Conservation (phyloP, 2,113 vertebrate species). For the Nothocercus nigrocapillus region DNA sequence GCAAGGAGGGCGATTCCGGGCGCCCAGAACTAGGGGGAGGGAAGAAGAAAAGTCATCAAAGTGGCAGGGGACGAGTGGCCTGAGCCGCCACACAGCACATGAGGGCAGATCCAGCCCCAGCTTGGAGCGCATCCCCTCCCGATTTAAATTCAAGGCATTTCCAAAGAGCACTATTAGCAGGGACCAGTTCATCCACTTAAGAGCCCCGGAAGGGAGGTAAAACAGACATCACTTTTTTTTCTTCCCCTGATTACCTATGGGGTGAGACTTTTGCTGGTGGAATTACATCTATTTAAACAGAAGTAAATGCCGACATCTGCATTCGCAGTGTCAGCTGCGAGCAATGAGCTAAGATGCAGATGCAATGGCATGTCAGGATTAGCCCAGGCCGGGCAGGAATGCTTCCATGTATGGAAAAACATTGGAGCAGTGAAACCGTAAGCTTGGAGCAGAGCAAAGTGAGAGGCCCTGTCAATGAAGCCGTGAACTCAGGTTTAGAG, state of each 20-base stretch:
- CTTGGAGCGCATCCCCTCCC: fast-evolving
- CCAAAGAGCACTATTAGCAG: not conserved
- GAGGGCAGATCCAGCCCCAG: not conserved
- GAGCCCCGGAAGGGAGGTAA: not conserved
- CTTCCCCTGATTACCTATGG: not conserved
- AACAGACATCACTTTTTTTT: not conserved
- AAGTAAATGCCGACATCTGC: conserved; percentile 61
- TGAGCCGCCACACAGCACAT: not conserved
- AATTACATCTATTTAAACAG: not conserved
- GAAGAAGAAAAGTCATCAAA: not conserved
- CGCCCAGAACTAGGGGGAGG: not conserved
- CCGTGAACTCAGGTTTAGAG: conserved; percentile 45
- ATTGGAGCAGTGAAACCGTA: conserved; percentile 76
- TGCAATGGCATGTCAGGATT: conserved; percentile 62
- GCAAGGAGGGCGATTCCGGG: not conserved
- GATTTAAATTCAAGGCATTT: not conserved
- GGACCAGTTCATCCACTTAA: not conserved
- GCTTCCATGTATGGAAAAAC: conserved; percentile 83
- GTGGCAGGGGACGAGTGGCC: not conserved
- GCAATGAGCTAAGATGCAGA: conserved; percentile 70
- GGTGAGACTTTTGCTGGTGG: not conserved
- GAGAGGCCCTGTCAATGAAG: conserved; percentile 59
- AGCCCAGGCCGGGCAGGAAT: conserved; percentile 63
- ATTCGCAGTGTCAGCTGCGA: conserved; percentile 66
- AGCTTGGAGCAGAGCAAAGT: conserved; percentile 73